Conservation (phyloP, 2,113 vertebrate genomes). For the Parotia lawesii region DNA sequence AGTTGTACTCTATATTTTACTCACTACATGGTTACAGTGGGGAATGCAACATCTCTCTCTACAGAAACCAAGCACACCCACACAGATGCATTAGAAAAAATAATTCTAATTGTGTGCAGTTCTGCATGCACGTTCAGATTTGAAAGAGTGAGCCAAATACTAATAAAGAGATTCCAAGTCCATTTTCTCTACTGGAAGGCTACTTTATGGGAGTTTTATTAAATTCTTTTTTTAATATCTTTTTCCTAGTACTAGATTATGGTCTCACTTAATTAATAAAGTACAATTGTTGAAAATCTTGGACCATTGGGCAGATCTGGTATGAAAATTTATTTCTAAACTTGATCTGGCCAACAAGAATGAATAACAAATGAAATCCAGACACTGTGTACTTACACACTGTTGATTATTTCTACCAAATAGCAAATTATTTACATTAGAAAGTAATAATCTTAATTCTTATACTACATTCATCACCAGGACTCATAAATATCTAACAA, state of each 20-base stretch:
- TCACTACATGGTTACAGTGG: neutral
- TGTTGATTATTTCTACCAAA: neutral
- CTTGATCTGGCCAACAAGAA: neutral
- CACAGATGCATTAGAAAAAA: neutral
- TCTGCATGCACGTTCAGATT: neutral
- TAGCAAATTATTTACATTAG: neutral
- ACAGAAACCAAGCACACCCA: neutral
- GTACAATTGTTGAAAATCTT: neutral
- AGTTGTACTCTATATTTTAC: neutral
- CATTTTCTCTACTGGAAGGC: neutral
- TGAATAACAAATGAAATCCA: neutral
- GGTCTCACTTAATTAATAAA: slow-evolving; percentile 10
- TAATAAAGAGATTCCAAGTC: neutral
- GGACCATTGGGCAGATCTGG: neutral
- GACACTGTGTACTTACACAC: neutral
- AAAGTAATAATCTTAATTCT: neutral
- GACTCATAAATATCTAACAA: neutral
- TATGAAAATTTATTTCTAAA: neutral
- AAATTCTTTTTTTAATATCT: neutral
- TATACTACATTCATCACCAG: neutral
- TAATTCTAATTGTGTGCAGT: neutral
- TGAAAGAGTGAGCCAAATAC: neutral
- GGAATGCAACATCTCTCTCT: neutral
- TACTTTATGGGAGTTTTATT: neutral
- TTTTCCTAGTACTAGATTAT: neutral